Conservation (phyloP, 2,113 vertebrate genomes). For the Ochotona curzoniae region DNA sequence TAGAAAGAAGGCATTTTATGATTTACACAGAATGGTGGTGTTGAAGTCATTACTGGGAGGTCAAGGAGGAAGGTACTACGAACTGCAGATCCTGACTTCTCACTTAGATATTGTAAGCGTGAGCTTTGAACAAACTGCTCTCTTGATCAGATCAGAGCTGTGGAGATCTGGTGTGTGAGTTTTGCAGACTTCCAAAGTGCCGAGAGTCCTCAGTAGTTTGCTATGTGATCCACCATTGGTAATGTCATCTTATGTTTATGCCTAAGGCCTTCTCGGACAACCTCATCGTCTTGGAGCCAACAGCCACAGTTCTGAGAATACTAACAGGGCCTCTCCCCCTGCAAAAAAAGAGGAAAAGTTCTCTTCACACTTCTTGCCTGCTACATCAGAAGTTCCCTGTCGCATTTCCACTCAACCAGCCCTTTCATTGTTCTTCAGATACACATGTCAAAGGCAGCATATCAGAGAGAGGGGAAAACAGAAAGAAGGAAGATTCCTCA, state of each 20-base stretch:
- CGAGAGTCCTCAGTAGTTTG: fast-evolving
- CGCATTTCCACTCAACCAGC: no score
- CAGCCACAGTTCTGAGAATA: not conserved
- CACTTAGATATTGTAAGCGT: not conserved
- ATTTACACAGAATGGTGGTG: not conserved
- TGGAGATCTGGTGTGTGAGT: not conserved
- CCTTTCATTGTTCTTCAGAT: no score
- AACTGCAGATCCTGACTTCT: not conserved
- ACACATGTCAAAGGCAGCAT: no score
- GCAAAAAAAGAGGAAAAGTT: no score
- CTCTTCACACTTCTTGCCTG: no score
- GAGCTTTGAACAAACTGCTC: not conserved
- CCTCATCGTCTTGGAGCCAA: fast-evolving
- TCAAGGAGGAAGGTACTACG: not conserved
- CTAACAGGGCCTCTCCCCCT: no score
- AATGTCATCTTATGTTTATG: no score
- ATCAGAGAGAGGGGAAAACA: no score
- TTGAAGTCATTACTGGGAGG: not conserved
- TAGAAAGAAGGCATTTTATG: not conserved
- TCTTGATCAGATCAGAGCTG: not conserved
- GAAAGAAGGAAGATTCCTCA: no score
- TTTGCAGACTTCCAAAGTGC: no score
- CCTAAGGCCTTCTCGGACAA: not conserved
- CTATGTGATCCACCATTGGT: not conserved
- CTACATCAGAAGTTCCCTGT: no score